A percentile compares a stretch with the other conserved stretches of the same genome.
Conservation (phyloP, 1,140 invertebrate species). For the Drosophila setifemur region DNA sequence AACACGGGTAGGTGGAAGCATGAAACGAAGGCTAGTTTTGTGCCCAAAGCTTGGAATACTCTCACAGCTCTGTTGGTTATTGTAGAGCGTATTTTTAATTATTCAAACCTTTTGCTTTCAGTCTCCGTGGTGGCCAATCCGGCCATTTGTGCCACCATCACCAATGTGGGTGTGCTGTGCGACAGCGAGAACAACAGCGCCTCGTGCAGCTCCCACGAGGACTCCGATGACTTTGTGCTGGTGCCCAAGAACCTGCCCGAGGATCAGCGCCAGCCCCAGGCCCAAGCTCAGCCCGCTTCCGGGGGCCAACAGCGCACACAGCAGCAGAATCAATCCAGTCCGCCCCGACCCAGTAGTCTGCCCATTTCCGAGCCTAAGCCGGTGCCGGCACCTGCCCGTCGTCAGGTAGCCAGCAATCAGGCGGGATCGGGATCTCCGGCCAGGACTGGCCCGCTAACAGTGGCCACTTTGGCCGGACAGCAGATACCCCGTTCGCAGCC, state of each 20-base stretch:
- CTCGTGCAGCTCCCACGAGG: constrained; percentile 87
- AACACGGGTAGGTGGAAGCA: constrained; percentile 62
- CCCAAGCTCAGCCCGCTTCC: constrained; percentile 12
- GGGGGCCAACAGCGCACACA: constrained; percentile 34
- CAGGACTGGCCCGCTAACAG: constrained; percentile 45
- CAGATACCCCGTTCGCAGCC: constrained; percentile 91
- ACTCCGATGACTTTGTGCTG: constrained; percentile 92
- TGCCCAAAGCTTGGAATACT: too few relatives aligned
- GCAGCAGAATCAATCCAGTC: constrained; percentile 83
- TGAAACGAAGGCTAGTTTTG: too few relatives aligned
- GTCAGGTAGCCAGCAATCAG: constrained; percentile 61
- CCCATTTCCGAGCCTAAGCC: constrained; percentile 90
- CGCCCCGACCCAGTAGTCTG: constrained; percentile 87
- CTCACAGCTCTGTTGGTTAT: too few relatives aligned
- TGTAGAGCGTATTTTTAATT: too few relatives aligned
- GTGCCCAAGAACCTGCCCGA: constrained; percentile 89
- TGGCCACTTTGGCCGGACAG: constrained; percentile 68
- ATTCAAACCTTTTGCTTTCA: too few relatives aligned
- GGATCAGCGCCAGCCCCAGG: constrained; percentile 61
- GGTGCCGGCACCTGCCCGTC: constrained; percentile 88
- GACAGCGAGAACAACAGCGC: constrained; percentile 83
- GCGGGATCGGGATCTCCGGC: constrained; percentile 40
- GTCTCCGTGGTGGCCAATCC: constrained; percentile 80
- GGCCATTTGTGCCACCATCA: constrained; percentile 80
- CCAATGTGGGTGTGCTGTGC: constrained; percentile 78